These are phyloP conservation scores for Drosophila algonquin DNA, from an alignment of 2,888 invertebrate genomes.

Conservation along the genomic window DNA sequence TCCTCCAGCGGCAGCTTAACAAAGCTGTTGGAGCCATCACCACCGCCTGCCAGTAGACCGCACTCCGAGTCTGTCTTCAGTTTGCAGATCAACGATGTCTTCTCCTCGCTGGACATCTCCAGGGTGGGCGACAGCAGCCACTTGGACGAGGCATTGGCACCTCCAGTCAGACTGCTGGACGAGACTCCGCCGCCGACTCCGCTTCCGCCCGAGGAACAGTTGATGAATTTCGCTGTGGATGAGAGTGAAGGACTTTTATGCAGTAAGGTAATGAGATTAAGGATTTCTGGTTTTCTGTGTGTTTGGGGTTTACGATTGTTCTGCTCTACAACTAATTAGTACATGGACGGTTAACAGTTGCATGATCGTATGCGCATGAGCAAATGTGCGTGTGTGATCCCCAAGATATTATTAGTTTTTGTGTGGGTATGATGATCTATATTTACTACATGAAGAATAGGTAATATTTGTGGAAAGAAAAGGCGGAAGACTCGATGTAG, in stretches of 20 bases:
- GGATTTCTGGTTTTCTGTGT: slow-evolving; percentile 46
- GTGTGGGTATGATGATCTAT: slow-evolving; percentile 7
- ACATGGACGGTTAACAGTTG: slow-evolving; percentile 26
- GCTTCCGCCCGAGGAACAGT: slow-evolving; percentile 56
- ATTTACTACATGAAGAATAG: slow-evolving; percentile 36
- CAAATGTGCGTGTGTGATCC: slow-evolving; percentile 4
- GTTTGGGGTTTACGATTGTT: slow-evolving; percentile 8
- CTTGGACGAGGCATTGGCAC: slow-evolving; percentile 79
- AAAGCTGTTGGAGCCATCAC: slow-evolving; percentile 83
- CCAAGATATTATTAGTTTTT: slow-evolving; percentile 22
- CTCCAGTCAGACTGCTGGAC: slow-evolving; percentile 34
- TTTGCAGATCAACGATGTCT: slow-evolving; percentile 81
- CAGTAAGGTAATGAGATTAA: slow-evolving; percentile 82
- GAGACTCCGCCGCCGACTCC: slow-evolving; percentile 44
- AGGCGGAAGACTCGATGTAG: slow-evolving; percentile 27
- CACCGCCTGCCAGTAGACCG: slow-evolving; percentile 24
- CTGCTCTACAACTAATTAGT: slow-evolving; percentile 40
- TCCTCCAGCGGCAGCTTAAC: slow-evolving; percentile 88
- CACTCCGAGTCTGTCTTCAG: slow-evolving; percentile 79
- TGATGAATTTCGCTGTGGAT: slow-evolving; percentile 77
- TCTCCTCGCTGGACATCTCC: slow-evolving; percentile 83
- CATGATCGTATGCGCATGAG: slow-evolving; percentile 17
- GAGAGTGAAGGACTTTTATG: slow-evolving; percentile 84
- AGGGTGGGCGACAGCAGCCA: slow-evolving; percentile 84
- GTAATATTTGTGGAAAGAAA: slow-evolving; percentile 27